A percentile compares a stretch with the other conserved stretches of the same genome.
Conservation (phyloP, 2,797 vertebrate genomes). For the Chelon labrosus region DNA sequence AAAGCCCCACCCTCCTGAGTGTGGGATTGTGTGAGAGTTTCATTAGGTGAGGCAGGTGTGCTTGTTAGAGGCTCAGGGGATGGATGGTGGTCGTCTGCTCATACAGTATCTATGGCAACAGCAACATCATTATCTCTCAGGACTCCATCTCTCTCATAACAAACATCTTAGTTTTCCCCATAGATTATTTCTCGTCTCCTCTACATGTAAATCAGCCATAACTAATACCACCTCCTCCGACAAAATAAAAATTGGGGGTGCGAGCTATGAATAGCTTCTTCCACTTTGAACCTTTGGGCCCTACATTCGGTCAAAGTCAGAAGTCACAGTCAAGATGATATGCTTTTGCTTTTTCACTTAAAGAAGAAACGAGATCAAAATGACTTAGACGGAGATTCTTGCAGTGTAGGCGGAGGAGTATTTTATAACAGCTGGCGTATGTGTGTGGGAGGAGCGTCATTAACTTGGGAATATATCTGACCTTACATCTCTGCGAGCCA, state of each 20-base stretch:
- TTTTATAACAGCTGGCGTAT: constrained; percentile 28
- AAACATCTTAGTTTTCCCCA: not conserved
- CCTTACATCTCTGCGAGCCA: constrained; percentile 31
- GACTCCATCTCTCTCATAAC: constrained; percentile 5
- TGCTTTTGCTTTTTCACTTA: not conserved
- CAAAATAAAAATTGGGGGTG: not conserved
- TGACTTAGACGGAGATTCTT: not conserved
- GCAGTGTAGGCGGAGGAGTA: constrained; percentile 12
- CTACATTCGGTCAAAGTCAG: not conserved
- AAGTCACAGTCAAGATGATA: not conserved
- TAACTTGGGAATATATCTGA: constrained; percentile 46
- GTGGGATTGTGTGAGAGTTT: constrained; percentile 1
- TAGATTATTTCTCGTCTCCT: not conserved
- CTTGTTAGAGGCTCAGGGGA: constrained; percentile 32
- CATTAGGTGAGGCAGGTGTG: constrained; percentile 52
- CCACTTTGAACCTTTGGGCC: not conserved
- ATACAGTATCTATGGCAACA: constrained; percentile 53
- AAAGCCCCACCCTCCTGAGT: constrained; percentile 18
- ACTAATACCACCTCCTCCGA: constrained; percentile 4
- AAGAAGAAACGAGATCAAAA: rapidly evolving
- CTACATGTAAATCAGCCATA: not conserved
- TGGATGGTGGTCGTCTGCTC: constrained; percentile 22
- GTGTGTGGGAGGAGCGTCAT: constrained; percentile 45
- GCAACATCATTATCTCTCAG: constrained; percentile 26
- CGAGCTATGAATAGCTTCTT: not conserved